Conservation (phyloP, 2,113 vertebrate species). For the Setophaga petechia region DNA sequence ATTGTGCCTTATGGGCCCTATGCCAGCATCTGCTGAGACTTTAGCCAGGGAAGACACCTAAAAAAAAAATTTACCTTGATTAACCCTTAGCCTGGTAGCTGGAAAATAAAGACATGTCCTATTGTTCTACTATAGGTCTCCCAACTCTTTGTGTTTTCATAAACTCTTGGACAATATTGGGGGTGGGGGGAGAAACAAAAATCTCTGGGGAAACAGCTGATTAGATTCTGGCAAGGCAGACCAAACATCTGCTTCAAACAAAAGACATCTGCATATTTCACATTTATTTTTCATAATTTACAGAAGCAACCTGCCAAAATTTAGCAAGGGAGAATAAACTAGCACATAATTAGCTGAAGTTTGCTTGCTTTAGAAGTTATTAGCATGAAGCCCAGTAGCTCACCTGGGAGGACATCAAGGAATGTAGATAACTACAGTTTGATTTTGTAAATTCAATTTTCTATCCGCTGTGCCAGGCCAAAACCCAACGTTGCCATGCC, state of each 20-base stretch:
- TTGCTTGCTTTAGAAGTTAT: slow-evolving; percentile 97
- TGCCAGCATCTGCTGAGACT: slow-evolving; percentile 8
- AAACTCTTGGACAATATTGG: slow-evolving; percentile 80
- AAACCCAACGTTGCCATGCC: slow-evolving; percentile 39
- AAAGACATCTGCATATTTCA: slow-evolving; percentile 99
- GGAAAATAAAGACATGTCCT: slow-evolving; percentile 11
- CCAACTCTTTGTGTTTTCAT: slow-evolving; percentile 79
- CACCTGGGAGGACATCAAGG: slow-evolving; percentile 83
- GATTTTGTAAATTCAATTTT: slow-evolving; percentile 78
- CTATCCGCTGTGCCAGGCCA: slow-evolving; percentile 42
- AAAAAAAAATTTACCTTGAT: not conserved
- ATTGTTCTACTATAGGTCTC: slow-evolving; percentile 54
- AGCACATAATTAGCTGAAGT: slow-evolving; percentile 95
- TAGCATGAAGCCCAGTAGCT: slow-evolving; percentile 84
- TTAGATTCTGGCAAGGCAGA: slow-evolving; percentile 95
- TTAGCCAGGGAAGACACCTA: not conserved
- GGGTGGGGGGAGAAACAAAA: not conserved
- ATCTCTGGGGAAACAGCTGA: slow-evolving; percentile 86
- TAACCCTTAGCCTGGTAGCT: not conserved
- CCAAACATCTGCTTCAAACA: slow-evolving; percentile 99
- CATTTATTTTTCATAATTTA: slow-evolving; percentile 99
- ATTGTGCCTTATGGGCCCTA: not conserved
- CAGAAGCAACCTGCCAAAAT: slow-evolving; percentile 96
- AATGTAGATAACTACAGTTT: slow-evolving; percentile 71
- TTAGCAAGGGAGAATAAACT: slow-evolving; percentile 86